Base-by-base conservation (phyloP, 2,113 vertebrate genomes). In the Heteronetta atricapilla region DNA sequence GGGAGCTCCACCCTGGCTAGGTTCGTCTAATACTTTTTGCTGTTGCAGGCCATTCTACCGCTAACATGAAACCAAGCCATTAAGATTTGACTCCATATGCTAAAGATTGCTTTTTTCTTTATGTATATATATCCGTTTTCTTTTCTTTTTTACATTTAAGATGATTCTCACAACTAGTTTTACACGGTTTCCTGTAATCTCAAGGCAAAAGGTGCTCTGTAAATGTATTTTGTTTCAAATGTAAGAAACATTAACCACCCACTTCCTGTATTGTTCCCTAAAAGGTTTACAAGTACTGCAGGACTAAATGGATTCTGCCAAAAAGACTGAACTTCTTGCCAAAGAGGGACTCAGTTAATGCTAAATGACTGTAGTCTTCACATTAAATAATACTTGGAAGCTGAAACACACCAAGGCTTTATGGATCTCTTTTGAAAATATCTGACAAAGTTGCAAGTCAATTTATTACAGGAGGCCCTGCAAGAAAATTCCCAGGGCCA, bases 181-280 rank as follows among this genome's bases (percentile, higher is more conserved):
- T 66, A 76, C 29, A 85, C 20, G 2, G 40, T 52, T 80, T 82
- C 68, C 59, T 75, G 75, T 69, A 94, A 94, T 87, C 64, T 86
- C 74, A 16, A 93, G 19, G 70, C 90, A 90, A 81, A 94, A 94
- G 67, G 82, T 91, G 87, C 84, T 85, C 86, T 82, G 92, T 88
- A 67, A 73, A 76, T 82, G 93, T 50, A 76, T 92, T 96, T 95
- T 83, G 81, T 93, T 94, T 92, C 56, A 77, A 75, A 96, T 93
- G 93, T 56, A 88, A 94, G 94, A 95, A 97, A 94, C 90, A 86
- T 69, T 91, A 95, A 76, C 96, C 94, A 85, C 96, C 91, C 95
- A 93, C 95, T 97, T 97, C 96, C 96, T 94, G 96, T 82, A 76
- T 52, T 80, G 95, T 93, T 95, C 92, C 76, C 93, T 95, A 90